Percentiles rank a stretch among this genome's conserved stretches.
Evolutionary conservation across 2,797 vertebrate species (phyloP).

Genomic region (Tachyglossus aculeatus): DNA sequence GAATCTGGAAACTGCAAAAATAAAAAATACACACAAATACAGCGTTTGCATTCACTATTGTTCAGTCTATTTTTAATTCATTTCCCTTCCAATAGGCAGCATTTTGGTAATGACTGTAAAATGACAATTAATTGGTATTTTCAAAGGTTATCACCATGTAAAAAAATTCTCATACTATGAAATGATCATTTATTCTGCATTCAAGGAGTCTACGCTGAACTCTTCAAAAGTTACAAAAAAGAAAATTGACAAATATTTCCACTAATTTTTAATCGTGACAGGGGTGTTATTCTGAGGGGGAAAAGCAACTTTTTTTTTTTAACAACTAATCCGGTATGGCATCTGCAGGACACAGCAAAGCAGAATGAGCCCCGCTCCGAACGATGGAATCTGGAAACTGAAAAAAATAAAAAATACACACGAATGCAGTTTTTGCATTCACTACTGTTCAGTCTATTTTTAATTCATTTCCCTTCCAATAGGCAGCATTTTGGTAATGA

Average conservation of each 20-base stretch:
- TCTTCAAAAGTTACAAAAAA: not conserved
- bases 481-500: not conserved
- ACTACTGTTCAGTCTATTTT: not conserved
- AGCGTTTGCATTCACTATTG: not conserved
- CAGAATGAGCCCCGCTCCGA: too few relatives aligned
- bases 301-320: too few relatives aligned
- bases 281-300: too few relatives aligned
- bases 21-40: too few relatives aligned
- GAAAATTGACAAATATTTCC: not conserved
- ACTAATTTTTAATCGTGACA: too few relatives aligned
- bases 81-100: not conserved
- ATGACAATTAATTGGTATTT: not conserved
- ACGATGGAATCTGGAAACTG: too few relatives aligned
- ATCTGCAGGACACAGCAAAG: too few relatives aligned
- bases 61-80: not conserved
- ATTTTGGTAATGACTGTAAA: not conserved
- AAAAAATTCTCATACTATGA: slow-evolving; percentile 36
- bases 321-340: too few relatives aligned
- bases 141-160: not conserved
- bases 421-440: not conserved
- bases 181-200: slow-evolving; percentile 50
- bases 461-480: not conserved
- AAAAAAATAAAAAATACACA: too few relatives aligned
- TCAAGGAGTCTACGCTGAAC: not conserved
- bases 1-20: too few relatives aligned